These are phyloP conservation scores for Drosophila auraria DNA, from an alignment of 1,140 invertebrate genomes.

Conservation along the genomic window DNA sequence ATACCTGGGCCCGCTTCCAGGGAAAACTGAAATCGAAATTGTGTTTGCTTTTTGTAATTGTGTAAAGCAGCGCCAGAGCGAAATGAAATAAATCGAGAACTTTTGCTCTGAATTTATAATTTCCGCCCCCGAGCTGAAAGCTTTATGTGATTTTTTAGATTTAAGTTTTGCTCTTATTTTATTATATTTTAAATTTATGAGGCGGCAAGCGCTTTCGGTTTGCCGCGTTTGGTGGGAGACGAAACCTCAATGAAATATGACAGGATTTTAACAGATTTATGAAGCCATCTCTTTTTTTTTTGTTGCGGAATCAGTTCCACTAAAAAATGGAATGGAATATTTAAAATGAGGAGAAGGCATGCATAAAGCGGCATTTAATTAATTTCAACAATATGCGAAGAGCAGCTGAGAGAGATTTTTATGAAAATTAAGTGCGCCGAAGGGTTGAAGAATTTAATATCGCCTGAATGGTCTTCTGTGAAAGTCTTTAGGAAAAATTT, in stretches of 20 bases:
- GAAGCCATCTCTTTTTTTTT: conserved; percentile 15
- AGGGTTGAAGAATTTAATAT: not conserved
- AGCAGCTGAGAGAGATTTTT: conserved; percentile 2
- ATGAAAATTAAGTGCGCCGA: not conserved
- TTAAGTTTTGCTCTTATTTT: conserved; percentile 17
- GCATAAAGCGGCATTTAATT: conserved; percentile 53
- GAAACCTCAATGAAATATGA: conserved; percentile 64
- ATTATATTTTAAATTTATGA: conserved; percentile 59
- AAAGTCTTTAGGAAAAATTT: no score
- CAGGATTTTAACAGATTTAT: conserved; percentile 60
- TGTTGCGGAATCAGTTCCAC: not conserved
- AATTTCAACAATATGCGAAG: conserved; percentile 45
- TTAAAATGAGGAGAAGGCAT: conserved; percentile 19
- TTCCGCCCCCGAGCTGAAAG: conserved; percentile 58
- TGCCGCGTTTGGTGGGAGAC: not conserved
- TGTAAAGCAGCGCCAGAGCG: conserved; percentile 29
- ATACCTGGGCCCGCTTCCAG: conserved; percentile 33
- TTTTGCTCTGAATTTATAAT: conserved; percentile 71
- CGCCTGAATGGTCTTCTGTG: conserved; percentile 5
- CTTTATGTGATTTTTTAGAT: conserved; percentile 48
- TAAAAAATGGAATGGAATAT: conserved; percentile 24
- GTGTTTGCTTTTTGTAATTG: conserved; percentile 52
- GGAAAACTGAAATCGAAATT: conserved; percentile 51
- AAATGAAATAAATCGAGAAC: conserved; percentile 27
- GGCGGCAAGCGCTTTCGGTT: conserved; percentile 48